Evolutionary conservation across 1,140 invertebrate species (phyloP), one percentile per base, ranked within the genome.

Genomic region (Uloborus diversus): DNA sequence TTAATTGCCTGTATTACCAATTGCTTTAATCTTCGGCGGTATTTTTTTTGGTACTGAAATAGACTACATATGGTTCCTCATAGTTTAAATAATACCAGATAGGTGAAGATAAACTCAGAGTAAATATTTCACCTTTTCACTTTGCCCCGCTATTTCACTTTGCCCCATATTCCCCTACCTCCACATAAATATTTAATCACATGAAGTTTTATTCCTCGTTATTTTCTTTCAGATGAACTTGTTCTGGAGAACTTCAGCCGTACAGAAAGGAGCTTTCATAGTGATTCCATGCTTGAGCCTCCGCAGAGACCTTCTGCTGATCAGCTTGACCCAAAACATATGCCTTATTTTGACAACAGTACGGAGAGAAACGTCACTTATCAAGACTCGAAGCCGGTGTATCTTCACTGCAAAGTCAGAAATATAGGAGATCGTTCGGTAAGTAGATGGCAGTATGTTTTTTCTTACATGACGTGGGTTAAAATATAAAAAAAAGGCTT

Each of bases 301-400:
- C 80, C 82, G 11, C 65, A 76, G 3, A 56, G 82, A 37, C 82
- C 78, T n/a, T 70, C 71, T n/a, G 56, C 70, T 2, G 90, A 90
- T 81, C 91, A 90, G 90, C 90, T 91, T 80, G 90, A 91, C 83
- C 91, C 92, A 3, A 92, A 94, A 84, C 92, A 92, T 75, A 93
- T 93, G 86, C 94, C 94, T 27, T 94, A 94, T 88, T 96, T 96
- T 87, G 94, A 95, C 88, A 95, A 95, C 87, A 92, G 91, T 81
- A 94, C 93, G 49, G 91, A 91, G 82, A 89, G 92, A 61, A 94
- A 95, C 84, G 91, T 93, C 78, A 94, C 93, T 76, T 92, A 92
- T 64, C 94, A 93, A 59, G 92, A 95, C 66, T 94, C 93, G 14
- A 93, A 95, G 87, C 92, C 93, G 37, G 93, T 93, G 23, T 92